Conservation (phyloP, 2,888 invertebrate species). For the Synanthedon myopaeformis region DNA sequence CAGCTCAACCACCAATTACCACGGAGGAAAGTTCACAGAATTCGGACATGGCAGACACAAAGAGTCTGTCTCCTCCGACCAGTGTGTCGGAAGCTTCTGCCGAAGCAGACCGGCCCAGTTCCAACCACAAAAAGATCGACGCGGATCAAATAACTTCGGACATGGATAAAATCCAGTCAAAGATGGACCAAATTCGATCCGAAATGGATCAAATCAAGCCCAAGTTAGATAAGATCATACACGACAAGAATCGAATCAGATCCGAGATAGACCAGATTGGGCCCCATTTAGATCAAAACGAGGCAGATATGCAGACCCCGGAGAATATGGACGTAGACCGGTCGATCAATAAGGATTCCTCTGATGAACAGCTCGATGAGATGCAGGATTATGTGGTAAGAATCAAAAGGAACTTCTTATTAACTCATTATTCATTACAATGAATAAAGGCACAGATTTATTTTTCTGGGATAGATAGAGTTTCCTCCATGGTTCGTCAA, state of each 20-base stretch:
- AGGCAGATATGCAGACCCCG: background rate
- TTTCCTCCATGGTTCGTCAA: too few species aligned
- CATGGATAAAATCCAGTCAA: too few species aligned
- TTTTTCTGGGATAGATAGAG: too few species aligned
- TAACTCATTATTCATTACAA: background rate
- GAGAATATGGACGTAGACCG: conserved; percentile 23
- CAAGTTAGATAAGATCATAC: too few species aligned
- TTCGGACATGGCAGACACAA: conserved; percentile 45
- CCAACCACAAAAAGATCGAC: too few species aligned
- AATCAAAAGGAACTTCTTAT: background rate
- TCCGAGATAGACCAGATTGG: too few species aligned
- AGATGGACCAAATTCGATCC: too few species aligned
- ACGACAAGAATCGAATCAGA: too few species aligned
- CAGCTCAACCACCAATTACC: conserved; percentile 32
- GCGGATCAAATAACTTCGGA: too few species aligned
- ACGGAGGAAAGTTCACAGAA: conserved; percentile 54
- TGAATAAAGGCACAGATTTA: too few species aligned
- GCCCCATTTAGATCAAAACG: too few species aligned
- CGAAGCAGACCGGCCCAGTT: conserved; percentile 15
- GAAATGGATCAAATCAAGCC: too few species aligned
- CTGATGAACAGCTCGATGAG: conserved; percentile 6
- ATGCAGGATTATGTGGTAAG: conserved; percentile 22
- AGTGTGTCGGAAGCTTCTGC: conserved; percentile 40
- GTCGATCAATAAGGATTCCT: conserved; percentile 16
- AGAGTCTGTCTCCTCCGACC: conserved; percentile 46